phyloP scores from a whole-genome alignment of 2,797 vertebrate species.

The Austrolebias charrua region DNA sequence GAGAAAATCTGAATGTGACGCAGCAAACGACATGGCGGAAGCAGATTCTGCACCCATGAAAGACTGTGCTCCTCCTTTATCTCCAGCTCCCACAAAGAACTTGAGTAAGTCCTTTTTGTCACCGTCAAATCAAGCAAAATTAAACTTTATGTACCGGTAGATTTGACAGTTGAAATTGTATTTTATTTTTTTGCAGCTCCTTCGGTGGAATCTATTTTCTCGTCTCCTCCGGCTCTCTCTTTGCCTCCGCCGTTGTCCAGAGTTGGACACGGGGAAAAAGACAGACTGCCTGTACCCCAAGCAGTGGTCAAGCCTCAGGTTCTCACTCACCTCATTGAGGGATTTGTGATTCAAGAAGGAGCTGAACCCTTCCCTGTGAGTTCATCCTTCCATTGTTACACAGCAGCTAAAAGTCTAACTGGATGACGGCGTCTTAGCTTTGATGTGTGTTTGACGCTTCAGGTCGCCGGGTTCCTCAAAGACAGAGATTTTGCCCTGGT shows the following conservation, averaged over 20 bases:
- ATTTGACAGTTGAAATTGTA: background rate
- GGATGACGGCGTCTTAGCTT: background rate
- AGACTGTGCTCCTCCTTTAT: constrained; percentile 78
- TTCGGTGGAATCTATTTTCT: constrained; percentile 75
- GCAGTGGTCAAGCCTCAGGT: constrained; percentile 99
- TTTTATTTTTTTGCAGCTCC: constrained; percentile 56
- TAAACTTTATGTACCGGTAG: background rate
- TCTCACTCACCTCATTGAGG: constrained; percentile 97
- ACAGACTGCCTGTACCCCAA: constrained; percentile 89
- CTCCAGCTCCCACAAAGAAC: constrained; percentile 77
- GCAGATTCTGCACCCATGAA: constrained; percentile 64
- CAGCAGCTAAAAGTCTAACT: constrained; percentile 1
- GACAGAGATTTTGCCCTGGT: constrained; percentile 77
- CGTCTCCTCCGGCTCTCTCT: constrained; percentile 76
- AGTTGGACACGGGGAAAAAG: constrained; percentile 81
- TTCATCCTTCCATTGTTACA: background rate
- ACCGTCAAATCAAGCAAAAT: background rate
- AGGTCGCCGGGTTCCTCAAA: constrained; percentile 82
- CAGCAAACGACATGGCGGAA: constrained; percentile 77
- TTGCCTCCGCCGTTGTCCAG: constrained; percentile 81
- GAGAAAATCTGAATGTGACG: constrained; percentile 92
- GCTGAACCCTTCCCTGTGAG: constrained; percentile 98
- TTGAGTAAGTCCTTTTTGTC: constrained; percentile 51
- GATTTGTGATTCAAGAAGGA: constrained; percentile 99
- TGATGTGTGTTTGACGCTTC: constrained; percentile 31